These are phyloP conservation scores for Apaloderma vittatum DNA, from an alignment of 2,113 vertebrate species.

Conservation along the genomic window DNA sequence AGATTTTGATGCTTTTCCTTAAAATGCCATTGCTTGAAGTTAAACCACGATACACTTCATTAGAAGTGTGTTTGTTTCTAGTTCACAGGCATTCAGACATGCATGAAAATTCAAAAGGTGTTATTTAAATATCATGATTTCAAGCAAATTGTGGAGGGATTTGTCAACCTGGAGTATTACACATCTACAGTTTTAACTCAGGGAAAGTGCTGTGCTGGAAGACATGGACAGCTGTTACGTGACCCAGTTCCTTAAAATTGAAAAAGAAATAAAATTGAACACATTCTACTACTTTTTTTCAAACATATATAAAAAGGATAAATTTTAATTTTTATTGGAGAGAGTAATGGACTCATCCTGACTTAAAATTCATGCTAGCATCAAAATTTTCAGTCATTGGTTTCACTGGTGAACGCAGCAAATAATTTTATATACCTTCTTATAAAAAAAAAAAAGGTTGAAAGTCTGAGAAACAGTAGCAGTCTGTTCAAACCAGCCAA, in stretches of 20 bases:
- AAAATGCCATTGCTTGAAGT: background rate
- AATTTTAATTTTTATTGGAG: background rate
- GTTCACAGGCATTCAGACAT: background rate
- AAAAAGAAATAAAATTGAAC: background rate
- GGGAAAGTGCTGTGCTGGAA: background rate
- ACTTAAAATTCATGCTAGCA: background rate
- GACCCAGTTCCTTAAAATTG: background rate
- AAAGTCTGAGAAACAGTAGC: background rate
- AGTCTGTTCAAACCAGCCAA: background rate
- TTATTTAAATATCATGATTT: background rate
- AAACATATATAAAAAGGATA: background rate
- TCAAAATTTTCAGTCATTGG: background rate
- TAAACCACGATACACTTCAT: background rate
- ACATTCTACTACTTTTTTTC: background rate
- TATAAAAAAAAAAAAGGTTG: background rate
- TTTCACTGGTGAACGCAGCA: background rate
- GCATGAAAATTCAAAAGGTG: background rate
- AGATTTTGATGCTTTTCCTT: background rate
- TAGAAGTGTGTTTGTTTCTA: background rate
- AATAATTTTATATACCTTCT: background rate
- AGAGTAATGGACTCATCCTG: background rate
- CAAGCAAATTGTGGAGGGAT: background rate
- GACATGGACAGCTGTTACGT: background rate
- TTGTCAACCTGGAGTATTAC: background rate
- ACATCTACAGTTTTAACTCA: background rate